phyloP scores from a whole-genome alignment of 2,797 vertebrate genomes.

The Hephaestus fuliginosus region DNA sequence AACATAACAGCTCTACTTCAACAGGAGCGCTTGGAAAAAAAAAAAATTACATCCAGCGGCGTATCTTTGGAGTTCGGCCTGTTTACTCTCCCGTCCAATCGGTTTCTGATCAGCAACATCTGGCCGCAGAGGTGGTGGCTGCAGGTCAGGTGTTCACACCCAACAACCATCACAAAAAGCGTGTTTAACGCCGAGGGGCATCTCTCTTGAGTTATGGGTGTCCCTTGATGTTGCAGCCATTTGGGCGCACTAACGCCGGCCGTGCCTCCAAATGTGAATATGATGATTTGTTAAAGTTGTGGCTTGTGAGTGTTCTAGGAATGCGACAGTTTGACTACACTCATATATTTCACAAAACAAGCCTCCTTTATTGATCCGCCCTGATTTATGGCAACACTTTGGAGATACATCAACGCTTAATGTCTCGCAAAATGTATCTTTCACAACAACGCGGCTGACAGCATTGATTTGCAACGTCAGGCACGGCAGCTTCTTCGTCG shows the following conservation, averaged over 20 bases:
- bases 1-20: conserved; percentile 38
- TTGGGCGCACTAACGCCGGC: conserved; percentile 26
- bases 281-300: conserved; percentile 49
- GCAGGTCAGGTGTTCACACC: conserved; percentile 53
- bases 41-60: conserved; percentile 10
- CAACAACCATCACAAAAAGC: conserved; percentile 12
- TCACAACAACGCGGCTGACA: conserved; percentile 52
- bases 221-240: conserved; percentile 41
- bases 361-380: conserved; percentile 44
- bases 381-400: conserved; percentile 65
- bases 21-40: conserved; percentile 14
- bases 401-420: conserved; percentile 58
- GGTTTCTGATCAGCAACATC: conserved; percentile 55
- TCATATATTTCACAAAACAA: conserved; percentile 59
- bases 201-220: conserved; percentile 26
- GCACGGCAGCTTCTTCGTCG: conserved; percentile 45
- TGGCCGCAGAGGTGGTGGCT: conserved; percentile 44
- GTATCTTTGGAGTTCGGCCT: conserved; percentile 40
- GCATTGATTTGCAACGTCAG: conserved; percentile 68
- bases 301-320: conserved; percentile 38
- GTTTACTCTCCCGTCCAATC: conserved; percentile 39
- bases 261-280: conserved; percentile 25
- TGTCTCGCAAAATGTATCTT: conserved; percentile 63
- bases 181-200: conserved; percentile 19
- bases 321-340: conserved; percentile 36